phyloP scores from a whole-genome alignment of 1,140 invertebrate genomes.

The Anoplophora glabripennis region DNA sequence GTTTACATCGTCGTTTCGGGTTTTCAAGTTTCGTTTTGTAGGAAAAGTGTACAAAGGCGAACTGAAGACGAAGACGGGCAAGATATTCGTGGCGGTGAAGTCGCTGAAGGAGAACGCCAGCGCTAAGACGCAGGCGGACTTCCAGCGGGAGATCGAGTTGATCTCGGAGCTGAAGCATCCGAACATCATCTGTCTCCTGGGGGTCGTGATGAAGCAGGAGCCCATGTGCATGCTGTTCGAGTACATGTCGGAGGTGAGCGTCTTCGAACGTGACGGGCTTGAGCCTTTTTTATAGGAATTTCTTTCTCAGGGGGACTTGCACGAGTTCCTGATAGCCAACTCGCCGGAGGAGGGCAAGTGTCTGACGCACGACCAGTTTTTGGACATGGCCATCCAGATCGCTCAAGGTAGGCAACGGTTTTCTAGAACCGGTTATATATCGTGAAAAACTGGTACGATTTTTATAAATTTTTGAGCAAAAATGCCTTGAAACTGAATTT shows the following conservation, averaged over 20 bases:
- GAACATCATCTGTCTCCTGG: constrained; percentile 93
- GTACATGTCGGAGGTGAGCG: constrained; percentile 75
- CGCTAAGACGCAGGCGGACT: constrained; percentile 87
- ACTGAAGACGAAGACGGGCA: constrained; percentile 63
- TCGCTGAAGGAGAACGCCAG: constrained; percentile 92
- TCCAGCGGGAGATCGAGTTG: constrained; percentile 84
- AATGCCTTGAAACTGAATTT: too few relatives aligned
- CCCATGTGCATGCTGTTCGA: constrained; percentile 96
- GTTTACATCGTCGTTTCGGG: neutral
- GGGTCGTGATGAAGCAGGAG: constrained; percentile 86
- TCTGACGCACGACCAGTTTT: constrained; percentile 77
- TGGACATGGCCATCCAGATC: constrained; percentile 85
- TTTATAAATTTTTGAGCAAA: neutral
- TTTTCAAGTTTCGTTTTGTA: constrained; percentile 25
- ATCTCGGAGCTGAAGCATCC: constrained; percentile 93
- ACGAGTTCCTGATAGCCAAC: constrained; percentile 89
- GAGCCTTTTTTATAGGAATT: neutral
- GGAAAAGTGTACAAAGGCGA: constrained; percentile 88
- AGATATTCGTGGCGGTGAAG: constrained; percentile 87
- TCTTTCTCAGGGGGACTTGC: constrained; percentile 76
- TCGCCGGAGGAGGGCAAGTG: constrained; percentile 77
- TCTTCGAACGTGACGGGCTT: neutral
- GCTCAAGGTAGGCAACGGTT: constrained; percentile 63
- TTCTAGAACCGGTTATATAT: too few relatives aligned
- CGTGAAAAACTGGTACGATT: too few relatives aligned